Evolutionary conservation across 1,140 invertebrate genomes (phyloP), one percentile per base, ranked within the genome.

Genomic region (Tenebrio molitor): DNA sequence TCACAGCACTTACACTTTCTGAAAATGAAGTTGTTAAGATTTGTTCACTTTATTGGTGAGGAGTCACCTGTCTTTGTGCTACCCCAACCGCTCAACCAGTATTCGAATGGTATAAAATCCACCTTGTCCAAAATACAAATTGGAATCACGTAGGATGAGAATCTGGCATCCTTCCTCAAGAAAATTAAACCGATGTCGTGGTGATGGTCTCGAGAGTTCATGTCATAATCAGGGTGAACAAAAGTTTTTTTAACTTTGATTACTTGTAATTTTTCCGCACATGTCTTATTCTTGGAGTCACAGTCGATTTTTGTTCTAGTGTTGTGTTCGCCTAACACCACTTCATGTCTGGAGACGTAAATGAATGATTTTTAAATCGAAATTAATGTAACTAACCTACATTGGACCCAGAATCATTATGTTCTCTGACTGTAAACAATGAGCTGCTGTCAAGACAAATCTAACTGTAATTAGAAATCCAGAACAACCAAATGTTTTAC

Each of bases 151-250:
- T 83, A 86, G 23, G 14, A 67, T 63, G 84, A 87, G 73, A 87
- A 88, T 7, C 62, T 33, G 1, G 89, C 86, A 1, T 85, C 78
- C 0, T 78, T 75, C 1, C 84, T 79, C 6, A 92, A 76, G 39
- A 85, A 85, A 3, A 91, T 73, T 4, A 91, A 76, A 0, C 88
- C 89, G 33, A 91, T 87, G 75, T 91, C 90, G 76, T 90, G 87
- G n/a, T 80, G 74, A 64, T 87, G 85, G 39, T 83, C 74, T 4
- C 53, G 76, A 0, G 81, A 77, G 0, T 41, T 42, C 1, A 85
- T 81, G 12, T 79, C 77, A 67, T 90, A 91, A 2, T 84, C 75
- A 3, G 87, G 84, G 74, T 91, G 88, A 5, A 82, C 79, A 4
- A 86, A 84, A 17, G 84, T 81, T 23, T 85, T 81, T 3, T 81